Conservation (phyloP, 2,113 vertebrate species). For the Cephalopholis sonnerati region DNA sequence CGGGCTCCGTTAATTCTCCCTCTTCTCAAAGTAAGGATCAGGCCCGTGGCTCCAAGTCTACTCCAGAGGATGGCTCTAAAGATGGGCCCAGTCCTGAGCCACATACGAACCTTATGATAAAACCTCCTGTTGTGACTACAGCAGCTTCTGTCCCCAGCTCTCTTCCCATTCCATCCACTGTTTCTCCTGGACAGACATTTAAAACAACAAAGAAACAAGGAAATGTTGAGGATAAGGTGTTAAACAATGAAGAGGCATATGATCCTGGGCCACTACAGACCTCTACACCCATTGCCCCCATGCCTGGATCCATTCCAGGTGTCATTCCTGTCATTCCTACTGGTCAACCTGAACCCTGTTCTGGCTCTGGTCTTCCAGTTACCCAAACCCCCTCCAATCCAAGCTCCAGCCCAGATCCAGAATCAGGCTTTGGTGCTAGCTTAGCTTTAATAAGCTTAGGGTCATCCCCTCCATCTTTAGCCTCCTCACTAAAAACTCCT, state of each 20-base stretch:
- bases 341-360: background rate
- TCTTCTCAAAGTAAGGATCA: constrained; percentile 18
- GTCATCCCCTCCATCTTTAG: constrained; percentile 57
- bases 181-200: background rate
- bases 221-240: background rate
- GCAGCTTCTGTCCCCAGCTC: constrained; percentile 22
- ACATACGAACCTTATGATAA: background rate
- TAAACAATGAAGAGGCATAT: background rate
- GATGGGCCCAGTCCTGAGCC: constrained; percentile 5
- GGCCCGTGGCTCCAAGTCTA: background rate
- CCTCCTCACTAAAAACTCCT: constrained; percentile 51
- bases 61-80: background rate
- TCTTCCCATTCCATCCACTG: constrained; percentile 31
- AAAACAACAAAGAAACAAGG: background rate
- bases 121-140: background rate
- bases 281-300: constrained; percentile 62
- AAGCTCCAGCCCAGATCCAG: constrained; percentile 42
- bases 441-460: constrained; percentile 51
- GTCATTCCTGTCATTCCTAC: constrained; percentile 5
- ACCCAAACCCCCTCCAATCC: constrained; percentile 42
- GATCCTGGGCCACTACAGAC: constrained; percentile 68
- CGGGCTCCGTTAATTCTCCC: constrained; percentile 8
- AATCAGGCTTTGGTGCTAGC: constrained; percentile 21
- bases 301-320: constrained; percentile 22
- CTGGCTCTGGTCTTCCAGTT: constrained; percentile 21